Percentiles rank a stretch among this genome's conserved stretches.
Evolutionary conservation across 2,888 invertebrate species (phyloP).

Genomic region (Sinelater perroti): DNA sequence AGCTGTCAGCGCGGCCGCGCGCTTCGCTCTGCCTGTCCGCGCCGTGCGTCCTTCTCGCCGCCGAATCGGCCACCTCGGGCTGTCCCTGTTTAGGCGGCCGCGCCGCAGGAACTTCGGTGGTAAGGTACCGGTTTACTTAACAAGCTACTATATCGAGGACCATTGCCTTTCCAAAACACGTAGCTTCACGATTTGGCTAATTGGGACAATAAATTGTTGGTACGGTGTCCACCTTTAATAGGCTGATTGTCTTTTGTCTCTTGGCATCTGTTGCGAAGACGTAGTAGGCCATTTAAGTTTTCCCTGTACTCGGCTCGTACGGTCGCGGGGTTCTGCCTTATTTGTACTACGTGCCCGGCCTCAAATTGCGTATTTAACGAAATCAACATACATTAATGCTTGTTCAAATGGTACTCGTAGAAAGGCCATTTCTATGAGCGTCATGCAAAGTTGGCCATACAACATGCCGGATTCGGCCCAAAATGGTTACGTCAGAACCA

Average conservation of each 20-base stretch:
- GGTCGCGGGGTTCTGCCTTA: no score
- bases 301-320: conserved; percentile 2
- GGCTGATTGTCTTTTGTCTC: conserved; percentile 63
- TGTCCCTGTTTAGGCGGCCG: conserved; percentile 30
- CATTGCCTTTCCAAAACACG: conserved; percentile 62
- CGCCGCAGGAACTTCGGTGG: conserved; percentile 37
- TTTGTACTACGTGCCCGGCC: no score
- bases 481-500: no score
- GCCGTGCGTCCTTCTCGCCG: conserved; percentile 18
- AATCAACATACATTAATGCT: no score
- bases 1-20: conserved; percentile 21
- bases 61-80: conserved; percentile 7
- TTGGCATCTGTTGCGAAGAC: conserved; percentile 57
- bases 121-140: conserved; percentile 48
- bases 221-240: conserved; percentile 62
- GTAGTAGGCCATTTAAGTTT: conserved; percentile 33
- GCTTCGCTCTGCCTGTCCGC: conserved; percentile 8
- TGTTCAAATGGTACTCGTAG: no score
- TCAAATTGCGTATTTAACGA: no score
- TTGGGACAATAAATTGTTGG: conserved; percentile 66
- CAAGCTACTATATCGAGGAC: conserved; percentile 50
- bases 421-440: no score
- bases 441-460: no score
- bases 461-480: no score
- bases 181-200: conserved; percentile 65